phyloP scores from a whole-genome alignment of 2,888 invertebrate species.

The Nezara viridula region DNA sequence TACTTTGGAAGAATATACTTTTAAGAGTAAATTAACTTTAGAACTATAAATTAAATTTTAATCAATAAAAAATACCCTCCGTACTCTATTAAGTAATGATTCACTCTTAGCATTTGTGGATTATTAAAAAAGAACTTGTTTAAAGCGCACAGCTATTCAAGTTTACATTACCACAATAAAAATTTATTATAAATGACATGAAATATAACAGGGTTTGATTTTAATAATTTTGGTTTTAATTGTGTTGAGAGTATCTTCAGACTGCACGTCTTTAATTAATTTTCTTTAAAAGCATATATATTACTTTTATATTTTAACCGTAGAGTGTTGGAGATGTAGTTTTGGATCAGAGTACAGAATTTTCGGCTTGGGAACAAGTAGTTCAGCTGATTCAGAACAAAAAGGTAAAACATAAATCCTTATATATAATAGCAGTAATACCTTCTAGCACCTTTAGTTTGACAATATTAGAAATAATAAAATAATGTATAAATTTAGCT shows the following conservation, averaged over 20 bases:
- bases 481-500: too few species aligned
- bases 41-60: too few species aligned
- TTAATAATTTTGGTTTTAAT: neutral
- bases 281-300: neutral
- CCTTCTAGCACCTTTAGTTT: neutral
- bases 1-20: too few species aligned
- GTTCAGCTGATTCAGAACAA: constrained; percentile 72
- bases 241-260: neutral
- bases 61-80: too few species aligned
- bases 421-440: neutral
- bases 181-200: neutral
- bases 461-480: neutral
- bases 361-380: constrained; percentile 68
- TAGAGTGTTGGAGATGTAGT: constrained; percentile 65
- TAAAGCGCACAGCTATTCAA: too few species aligned
- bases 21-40: too few species aligned
- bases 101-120: too few species aligned
- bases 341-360: constrained; percentile 64
- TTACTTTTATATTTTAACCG: constrained; percentile 51
- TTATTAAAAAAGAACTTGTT: too few species aligned
- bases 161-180: neutral
- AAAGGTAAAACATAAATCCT: constrained; percentile 67
- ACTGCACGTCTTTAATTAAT: neutral
- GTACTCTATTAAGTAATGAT: too few species aligned
- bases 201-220: neutral